Evolutionary conservation across 2,113 vertebrate species (phyloP), one percentile per base, ranked within the genome.

Genomic region (Procavia capensis): DNA sequence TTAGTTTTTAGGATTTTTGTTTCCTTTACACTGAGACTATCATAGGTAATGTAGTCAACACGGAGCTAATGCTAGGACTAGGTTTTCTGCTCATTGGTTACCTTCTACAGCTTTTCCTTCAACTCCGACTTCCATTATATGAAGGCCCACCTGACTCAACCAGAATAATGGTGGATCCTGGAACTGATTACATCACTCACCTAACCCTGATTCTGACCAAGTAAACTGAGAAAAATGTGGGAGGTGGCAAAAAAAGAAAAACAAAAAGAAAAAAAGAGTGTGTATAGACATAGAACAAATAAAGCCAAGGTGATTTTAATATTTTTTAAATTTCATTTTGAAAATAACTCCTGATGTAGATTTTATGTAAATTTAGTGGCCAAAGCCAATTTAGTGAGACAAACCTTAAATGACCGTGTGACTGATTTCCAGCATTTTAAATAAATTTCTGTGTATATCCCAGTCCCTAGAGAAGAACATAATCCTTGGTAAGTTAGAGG

Each of bases 341-440:
- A 54, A 88, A 95, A 89, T 36, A 92, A 79, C 9, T 86, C 1
- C n/a, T 96, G 27, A 2, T 59, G n/a, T 75, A 29, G 1, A 66
- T 59, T 96, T 96, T 93, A 22, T 47, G 86, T 66, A 91, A 94
- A 75, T 61, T 13, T 54, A 78, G 43, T 66, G 31, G 54, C n/a
- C n/a, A n/a, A n/a, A n/a, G n/a, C n/a, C n/a, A n/a, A n/a, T n/a
- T n/a, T n/a, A n/a, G n/a, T n/a, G n/a, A 57, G n/a, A 91, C 87
- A 54, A 94, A 84, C 93, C 85, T 31, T 87, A 88, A 85, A 27
- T 94, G 88, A 75, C 34, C 90, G 47, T 43, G 85, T 78, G 41
- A 17, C 63, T 91, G 43, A 96, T 89, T 97, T 93, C 85, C 91
- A 93, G 16, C 50, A 84, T 84, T 94, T 91, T 66, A 94, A 95